These are phyloP conservation scores for Redunca redunca DNA, from an alignment of 2,113 vertebrate species.

Conservation along the genomic window DNA sequence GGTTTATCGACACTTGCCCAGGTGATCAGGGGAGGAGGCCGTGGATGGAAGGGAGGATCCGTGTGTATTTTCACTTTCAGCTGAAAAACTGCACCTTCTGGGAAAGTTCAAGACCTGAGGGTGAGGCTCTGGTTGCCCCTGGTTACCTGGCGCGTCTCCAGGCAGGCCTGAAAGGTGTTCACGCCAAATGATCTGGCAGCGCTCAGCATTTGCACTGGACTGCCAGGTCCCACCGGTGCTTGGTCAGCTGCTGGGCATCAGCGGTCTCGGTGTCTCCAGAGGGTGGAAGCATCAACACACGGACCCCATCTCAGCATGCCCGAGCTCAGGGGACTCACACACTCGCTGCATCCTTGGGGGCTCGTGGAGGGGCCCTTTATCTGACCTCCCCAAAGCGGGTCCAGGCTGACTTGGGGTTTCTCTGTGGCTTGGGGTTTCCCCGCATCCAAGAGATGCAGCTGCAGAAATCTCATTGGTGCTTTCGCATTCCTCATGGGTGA, in stretches of 20 bases:
- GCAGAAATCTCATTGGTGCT: fast-evolving
- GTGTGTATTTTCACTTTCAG: neutral
- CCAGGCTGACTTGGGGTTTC: neutral
- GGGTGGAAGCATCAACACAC: neutral
- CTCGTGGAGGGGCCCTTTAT: neutral
- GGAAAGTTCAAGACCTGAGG: neutral
- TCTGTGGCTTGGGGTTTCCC: too few relatives aligned
- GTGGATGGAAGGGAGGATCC: neutral
- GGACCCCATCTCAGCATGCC: neutral
- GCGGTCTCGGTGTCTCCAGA: neutral
- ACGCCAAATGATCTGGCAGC: neutral
- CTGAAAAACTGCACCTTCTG: neutral
- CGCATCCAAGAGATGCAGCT: neutral
- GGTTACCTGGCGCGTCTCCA: conserved; percentile 2
- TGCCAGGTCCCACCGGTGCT: neutral
- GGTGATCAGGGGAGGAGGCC: neutral
- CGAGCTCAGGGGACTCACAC: fast-evolving
- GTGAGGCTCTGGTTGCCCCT: neutral
- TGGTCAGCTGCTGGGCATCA: neutral
- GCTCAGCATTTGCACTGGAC: neutral
- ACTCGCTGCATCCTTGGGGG: neutral
- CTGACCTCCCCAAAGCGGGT: neutral
- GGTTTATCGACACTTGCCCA: neutral
- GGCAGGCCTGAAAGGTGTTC: neutral
- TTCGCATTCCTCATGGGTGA: fast-evolving